Percentiles rank a stretch among this genome's conserved stretches.
Conservation (phyloP, 2,888 invertebrate genomes). For the Baronia brevicornis region DNA sequence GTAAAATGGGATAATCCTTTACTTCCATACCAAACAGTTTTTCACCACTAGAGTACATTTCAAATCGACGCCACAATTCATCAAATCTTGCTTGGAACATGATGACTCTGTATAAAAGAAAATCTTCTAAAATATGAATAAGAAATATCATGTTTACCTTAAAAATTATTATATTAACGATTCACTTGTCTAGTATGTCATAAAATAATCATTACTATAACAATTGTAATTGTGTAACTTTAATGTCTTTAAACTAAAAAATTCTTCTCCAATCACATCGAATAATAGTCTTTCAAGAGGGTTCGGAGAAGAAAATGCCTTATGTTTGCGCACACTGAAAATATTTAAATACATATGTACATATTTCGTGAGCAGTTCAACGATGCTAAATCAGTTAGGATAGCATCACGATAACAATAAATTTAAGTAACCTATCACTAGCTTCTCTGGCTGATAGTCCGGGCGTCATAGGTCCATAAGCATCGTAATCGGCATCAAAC, state of each 20-base stretch:
- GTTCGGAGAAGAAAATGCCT: no score
- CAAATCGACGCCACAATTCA: constrained; percentile 86
- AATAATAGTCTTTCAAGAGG: no score
- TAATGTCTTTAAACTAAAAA: no score
- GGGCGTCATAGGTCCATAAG: constrained; percentile 89
- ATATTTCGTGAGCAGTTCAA: no score
- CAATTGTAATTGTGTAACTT: no score
- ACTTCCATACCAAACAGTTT: constrained; percentile 88
- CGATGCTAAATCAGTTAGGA: background rate
- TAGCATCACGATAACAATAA: constrained; percentile 5
- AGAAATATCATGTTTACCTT: background rate
- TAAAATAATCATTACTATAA: no score
- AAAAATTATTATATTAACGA: no score
- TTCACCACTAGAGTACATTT: constrained; percentile 90
- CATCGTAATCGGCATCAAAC: constrained; percentile 83
- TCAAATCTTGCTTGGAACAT: constrained; percentile 88
- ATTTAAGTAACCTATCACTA: constrained; percentile 78
- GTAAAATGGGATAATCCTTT: constrained; percentile 87
- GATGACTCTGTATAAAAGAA: constrained; percentile 75
- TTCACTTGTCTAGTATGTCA: no score
- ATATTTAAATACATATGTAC: no score
- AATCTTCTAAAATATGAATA: constrained; percentile 8
- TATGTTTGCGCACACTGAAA: no score
- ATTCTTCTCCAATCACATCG: no score
- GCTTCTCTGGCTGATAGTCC: constrained; percentile 90